Conservation (phyloP, 1,140 invertebrate species). For the Planococcus citri region DNA sequence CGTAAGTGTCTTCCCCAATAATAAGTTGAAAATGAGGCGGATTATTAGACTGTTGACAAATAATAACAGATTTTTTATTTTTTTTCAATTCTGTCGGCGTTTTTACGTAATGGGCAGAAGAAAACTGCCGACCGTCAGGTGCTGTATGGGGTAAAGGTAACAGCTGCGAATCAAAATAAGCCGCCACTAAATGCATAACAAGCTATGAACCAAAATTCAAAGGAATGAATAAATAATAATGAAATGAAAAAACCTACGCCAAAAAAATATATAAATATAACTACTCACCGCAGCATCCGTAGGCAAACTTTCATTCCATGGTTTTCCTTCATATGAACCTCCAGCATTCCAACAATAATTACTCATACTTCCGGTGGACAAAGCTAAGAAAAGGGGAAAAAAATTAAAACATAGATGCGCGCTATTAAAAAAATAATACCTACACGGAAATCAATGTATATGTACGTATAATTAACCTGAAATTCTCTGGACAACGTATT, state of each 20-base stretch:
- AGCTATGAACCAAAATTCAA: slow-evolving; percentile 42
- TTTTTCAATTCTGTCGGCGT: slow-evolving; percentile 41
- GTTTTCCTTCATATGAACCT: slow-evolving; percentile 52
- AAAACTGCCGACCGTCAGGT: slow-evolving; percentile 63
- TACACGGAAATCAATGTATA: too few relatives aligned
- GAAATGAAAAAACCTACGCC: neutral
- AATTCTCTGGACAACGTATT: slow-evolving; percentile 65
- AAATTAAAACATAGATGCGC: neutral
- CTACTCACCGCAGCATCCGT: slow-evolving; percentile 62
- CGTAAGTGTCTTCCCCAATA: slow-evolving; percentile 45
- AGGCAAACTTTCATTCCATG: slow-evolving; percentile 64
- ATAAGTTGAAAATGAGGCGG: slow-evolving; percentile 62
- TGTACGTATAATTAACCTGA: slow-evolving; percentile 35
- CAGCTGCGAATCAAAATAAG: slow-evolving; percentile 67
- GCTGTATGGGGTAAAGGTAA: slow-evolving; percentile 54
- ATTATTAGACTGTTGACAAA: slow-evolving; percentile 43
- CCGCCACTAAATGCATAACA: slow-evolving; percentile 67
- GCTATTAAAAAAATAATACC: neutral
- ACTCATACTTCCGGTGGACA: slow-evolving; percentile 63
- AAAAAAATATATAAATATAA: too few relatives aligned
- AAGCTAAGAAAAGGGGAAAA: slow-evolving; percentile 35
- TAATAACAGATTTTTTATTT: slow-evolving; percentile 36
- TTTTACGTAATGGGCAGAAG: slow-evolving; percentile 47
- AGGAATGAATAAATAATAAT: neutral
- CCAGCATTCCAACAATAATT: slow-evolving; percentile 71